Evolutionary conservation across 2,888 invertebrate species (phyloP), one percentile per base, ranked within the genome.

Genomic region (Spodoptera picta): DNA sequence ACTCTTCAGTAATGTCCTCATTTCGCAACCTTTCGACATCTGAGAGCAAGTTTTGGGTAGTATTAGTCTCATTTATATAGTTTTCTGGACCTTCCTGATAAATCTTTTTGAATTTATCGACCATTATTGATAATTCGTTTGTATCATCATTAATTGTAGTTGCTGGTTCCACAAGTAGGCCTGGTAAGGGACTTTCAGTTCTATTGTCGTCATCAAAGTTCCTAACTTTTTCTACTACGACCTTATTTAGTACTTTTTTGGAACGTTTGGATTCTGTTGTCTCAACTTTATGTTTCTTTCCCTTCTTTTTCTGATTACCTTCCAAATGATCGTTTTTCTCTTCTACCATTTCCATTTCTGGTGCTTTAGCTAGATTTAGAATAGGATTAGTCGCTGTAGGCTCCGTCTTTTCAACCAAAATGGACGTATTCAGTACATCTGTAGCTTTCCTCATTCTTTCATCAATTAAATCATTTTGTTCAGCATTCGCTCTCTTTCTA

Each of bases 161-260:
- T 1, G 79, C 79, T 9, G 82, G 72, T 83, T 93, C 93, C 24
- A 93, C 85, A 4, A 90, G 68, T 11, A 94, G 80, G 0, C 84
- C 89, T 1, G 93, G 93, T 44, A 93, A 77, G 5, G 93, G 90
- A 73, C 93, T 92, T 49, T 79, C 77, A 14, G 88, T 86, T 73
- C 83, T 79, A 55, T 36, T 36, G 9, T 88, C 87, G 45, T 83
- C 83, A 54, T 75, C 76, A 12, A 63, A 51, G 27, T 74, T 65
- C n/a, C 59, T 59, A 0, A 70, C 50, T 44, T 62, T 66, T 65
- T 78, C 76, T 9, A 68, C 55, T 46, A 62, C 48, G 54, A 76
- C 66, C 59, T 81, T 81, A 54, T 58, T 67, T 51, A 62, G 60
- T 65, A 64, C 61, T 54, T 58, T 69, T 63, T 77, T 70, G 23